These are phyloP conservation scores for Chymomyza fuscimana DNA, from an alignment of 2,888 invertebrate species.

Conservation along the genomic window DNA sequence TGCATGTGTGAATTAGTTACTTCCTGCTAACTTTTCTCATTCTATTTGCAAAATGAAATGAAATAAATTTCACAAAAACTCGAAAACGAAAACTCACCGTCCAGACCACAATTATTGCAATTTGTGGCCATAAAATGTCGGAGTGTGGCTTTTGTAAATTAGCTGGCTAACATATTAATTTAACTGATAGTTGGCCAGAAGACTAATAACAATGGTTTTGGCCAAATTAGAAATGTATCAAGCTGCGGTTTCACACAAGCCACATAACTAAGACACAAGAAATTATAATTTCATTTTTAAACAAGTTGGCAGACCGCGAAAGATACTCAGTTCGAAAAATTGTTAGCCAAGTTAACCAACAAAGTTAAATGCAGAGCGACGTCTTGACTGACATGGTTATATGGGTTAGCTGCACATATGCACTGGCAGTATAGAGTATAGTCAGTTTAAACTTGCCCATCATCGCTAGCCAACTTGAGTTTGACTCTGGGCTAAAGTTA, in stretches of 20 bases:
- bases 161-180: neutral
- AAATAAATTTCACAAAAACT: neutral
- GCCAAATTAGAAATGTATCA: conserved; percentile 42
- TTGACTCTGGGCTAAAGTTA: neutral
- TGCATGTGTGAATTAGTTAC: neutral
- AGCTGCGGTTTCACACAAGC: conserved; percentile 20
- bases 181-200: neutral
- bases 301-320: neutral
- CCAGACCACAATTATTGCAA: neutral
- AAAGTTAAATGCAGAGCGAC: conserved; percentile 32
- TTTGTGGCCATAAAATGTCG: conserved; percentile 5
- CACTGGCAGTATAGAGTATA: neutral
- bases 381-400: conserved; percentile 20
- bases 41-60: too few species aligned
- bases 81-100: neutral
- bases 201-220: conserved; percentile 51
- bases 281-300: conserved; percentile 57
- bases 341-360: neutral
- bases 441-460: neutral
- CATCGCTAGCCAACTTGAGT: neutral
- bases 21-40: neutral
- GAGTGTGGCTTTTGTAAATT: neutral
- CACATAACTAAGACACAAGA: conserved; percentile 36
- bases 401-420: conserved; percentile 4
- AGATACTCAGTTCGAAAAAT: neutral